phyloP scores from a whole-genome alignment of 2,113 vertebrate species.

The Naja naja region DNA sequence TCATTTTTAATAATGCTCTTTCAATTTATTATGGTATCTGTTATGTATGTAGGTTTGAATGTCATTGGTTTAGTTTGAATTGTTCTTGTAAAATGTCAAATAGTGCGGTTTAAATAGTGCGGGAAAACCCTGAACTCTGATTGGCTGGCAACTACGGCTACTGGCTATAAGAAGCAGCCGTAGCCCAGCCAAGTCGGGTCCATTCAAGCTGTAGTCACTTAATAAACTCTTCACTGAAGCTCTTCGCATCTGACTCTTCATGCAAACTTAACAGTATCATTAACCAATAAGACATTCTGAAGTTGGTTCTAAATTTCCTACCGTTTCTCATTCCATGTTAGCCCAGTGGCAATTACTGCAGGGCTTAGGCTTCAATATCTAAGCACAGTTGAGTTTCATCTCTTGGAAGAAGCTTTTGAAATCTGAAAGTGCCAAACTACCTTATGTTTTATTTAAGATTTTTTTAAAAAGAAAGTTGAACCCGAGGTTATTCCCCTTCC shows the following conservation, averaged over 20 bases:
- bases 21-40: background rate
- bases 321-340: constrained; percentile 52
- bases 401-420: constrained; percentile 70
- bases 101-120: too few relatives aligned
- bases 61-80: too few relatives aligned
- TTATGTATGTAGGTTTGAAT: too few relatives aligned
- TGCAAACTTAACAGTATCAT: too few relatives aligned
- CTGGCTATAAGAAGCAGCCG: too few relatives aligned
- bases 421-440: constrained; percentile 67
- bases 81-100: too few relatives aligned
- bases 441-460: constrained; percentile 69
- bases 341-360: constrained; percentile 65
- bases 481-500: constrained; percentile 64
- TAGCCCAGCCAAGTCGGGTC: too few relatives aligned
- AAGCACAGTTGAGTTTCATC: constrained; percentile 57
- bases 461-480: constrained; percentile 55
- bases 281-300: constrained; percentile 56
- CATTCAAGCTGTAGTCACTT: too few relatives aligned
- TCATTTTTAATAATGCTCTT: background rate
- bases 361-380: constrained; percentile 65
- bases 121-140: too few relatives aligned
- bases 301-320: constrained; percentile 41
- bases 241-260: too few relatives aligned
- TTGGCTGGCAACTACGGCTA: too few relatives aligned
- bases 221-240: too few relatives aligned